Conservation (phyloP, 53 echinoderm and acorn worm genomes). For the Paracentrotus lividus region DNA sequence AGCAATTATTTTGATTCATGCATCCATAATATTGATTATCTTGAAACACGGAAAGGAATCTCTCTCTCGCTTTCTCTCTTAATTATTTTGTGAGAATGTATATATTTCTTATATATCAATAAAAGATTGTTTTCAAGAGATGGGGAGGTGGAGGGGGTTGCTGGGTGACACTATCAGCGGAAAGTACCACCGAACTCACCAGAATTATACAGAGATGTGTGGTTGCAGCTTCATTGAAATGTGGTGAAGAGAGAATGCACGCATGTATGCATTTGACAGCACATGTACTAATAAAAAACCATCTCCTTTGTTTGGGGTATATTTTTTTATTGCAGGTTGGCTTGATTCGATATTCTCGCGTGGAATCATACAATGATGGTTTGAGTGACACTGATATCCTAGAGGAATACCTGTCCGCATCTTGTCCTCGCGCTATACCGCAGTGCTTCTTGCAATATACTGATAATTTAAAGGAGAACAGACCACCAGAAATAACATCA, state of each 20-base stretch:
- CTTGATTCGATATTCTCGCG: conserved; percentile 7
- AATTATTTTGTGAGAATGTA: no score
- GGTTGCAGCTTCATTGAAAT: background rate
- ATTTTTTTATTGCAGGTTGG: conserved; percentile 9
- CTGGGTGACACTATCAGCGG: background rate
- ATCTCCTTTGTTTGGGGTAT: background rate
- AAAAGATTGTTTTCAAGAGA: no score
- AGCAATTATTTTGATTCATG: no score
- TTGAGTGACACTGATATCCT: conserved; percentile 16
- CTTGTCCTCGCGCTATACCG: background rate
- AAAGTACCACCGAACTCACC: background rate
- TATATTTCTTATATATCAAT: no score
- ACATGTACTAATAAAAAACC: background rate
- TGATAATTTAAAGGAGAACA: no score
- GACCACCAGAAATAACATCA: no score
- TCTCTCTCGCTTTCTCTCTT: no score
- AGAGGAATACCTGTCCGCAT: background rate
- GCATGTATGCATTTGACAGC: background rate
- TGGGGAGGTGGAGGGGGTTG: background rate
- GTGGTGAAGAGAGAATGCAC: background rate
- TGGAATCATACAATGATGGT: background rate
- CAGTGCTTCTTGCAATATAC: background rate
- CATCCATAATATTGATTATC: no score
- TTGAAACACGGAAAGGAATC: no score
- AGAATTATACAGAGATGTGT: background rate